phyloP scores from a whole-genome alignment of 2,113 vertebrate species.

The Mionectes macconnelli region DNA sequence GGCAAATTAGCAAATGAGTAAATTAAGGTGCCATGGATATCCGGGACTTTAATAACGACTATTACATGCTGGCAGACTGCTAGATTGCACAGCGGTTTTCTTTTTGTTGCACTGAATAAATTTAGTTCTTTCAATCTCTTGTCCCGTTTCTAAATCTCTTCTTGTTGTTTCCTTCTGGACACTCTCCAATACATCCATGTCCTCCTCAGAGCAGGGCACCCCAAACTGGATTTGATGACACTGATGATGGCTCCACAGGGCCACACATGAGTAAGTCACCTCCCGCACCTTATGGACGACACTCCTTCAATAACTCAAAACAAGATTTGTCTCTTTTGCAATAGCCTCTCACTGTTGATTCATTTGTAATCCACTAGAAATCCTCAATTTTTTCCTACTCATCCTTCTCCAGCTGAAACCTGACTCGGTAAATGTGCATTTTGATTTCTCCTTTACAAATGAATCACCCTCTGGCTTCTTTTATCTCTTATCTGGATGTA shows the following conservation, averaged over 20 bases:
- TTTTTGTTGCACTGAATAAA: slow-evolving; percentile 8
- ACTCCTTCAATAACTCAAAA: not conserved
- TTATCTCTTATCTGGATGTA: slow-evolving; percentile 20
- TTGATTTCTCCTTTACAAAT: not conserved
- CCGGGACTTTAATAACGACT: slow-evolving; percentile 9
- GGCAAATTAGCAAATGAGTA: slow-evolving; percentile 50
- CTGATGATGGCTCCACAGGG: not conserved
- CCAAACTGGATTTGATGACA: not conserved
- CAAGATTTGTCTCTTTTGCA: not conserved
- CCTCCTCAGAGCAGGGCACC: not conserved
- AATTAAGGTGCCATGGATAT: slow-evolving; percentile 42
- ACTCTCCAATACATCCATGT: not conserved
- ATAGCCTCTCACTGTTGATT: not conserved
- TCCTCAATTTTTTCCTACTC: not conserved
- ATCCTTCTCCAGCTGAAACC: not conserved
- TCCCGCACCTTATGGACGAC: rapidly evolving
- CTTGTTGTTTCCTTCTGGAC: not conserved
- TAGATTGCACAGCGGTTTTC: slow-evolving; percentile 28
- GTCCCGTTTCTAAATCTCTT: not conserved
- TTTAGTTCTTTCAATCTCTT: not conserved
- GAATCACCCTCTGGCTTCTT: not conserved
- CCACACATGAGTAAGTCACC: not conserved
- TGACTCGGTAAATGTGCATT: not conserved
- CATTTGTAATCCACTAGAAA: not conserved
- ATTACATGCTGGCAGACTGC: not conserved